These are phyloP conservation scores for Serinus canaria DNA, from an alignment of 2,113 vertebrate species.

Conservation along the genomic window DNA sequence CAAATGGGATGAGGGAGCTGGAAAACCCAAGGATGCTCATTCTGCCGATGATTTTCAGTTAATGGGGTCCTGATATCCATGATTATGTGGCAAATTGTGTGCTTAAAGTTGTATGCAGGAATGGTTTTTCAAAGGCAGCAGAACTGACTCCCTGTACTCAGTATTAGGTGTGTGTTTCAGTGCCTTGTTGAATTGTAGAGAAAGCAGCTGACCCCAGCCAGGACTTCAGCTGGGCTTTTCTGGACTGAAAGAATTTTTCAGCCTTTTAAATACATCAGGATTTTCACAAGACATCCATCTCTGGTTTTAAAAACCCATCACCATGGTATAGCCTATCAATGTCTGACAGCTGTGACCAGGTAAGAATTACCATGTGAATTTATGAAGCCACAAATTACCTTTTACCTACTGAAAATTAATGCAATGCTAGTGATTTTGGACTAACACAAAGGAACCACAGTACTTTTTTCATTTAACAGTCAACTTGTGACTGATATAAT, in stretches of 20 bases:
- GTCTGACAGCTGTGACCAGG: constrained; percentile 51
- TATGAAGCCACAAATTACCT: constrained; percentile 64
- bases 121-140: not conserved
- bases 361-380: constrained; percentile 38
- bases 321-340: not conserved
- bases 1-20: not conserved
- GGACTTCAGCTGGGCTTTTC: not conserved
- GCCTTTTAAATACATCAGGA: not conserved
- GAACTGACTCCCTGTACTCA: not conserved
- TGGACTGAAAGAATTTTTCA: not conserved
- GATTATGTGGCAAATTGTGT: not conserved
- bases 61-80: not conserved
- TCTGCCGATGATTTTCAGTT: not conserved
- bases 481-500: constrained; percentile 32
- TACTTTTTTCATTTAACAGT: constrained; percentile 34
- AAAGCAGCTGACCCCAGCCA: not conserved
- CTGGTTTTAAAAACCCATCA: constrained; percentile 20
- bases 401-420: constrained; percentile 59
- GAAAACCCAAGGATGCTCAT: not conserved
- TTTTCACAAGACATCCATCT: constrained; percentile 8
- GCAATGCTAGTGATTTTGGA: not conserved
- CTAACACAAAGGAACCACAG: constrained; percentile 29
- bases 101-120: fast-evolving
- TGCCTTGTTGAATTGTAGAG: not conserved
- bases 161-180: not conserved